Evolutionary conservation across 2,113 vertebrate genomes (phyloP), one percentile per base, ranked within the genome.

Genomic region (Lophura nycthemera): DNA sequence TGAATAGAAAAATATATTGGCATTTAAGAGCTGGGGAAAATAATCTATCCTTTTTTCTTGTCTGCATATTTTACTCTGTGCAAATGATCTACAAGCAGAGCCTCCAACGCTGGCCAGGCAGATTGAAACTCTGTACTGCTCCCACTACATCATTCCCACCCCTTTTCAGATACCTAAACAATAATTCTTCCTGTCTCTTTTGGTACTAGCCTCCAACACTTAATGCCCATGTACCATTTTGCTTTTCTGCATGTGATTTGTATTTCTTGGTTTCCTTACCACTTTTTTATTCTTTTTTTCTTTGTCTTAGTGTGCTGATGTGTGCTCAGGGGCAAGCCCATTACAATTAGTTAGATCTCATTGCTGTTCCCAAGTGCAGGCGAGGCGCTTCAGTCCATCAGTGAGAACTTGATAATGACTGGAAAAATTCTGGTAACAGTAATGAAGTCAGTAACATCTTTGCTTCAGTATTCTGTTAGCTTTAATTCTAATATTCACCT

Each of bases 1-100:
- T 86, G 30, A 61, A 21, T 50, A 29, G 43, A 71, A 88, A 96
- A 95, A 86, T 4, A 48, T 63, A 36, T 59, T 73, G 85, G 15
- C 32, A 24, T 80, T 91, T 59, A 89, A 40, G 38, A 71, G 3
- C 7, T n/a, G 42, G 20, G 36, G 63, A 36, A 76, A 92, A 87
- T 72, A 69, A n/a, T n/a, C 38, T 85, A 67, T 3, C 21, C 34
- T 5, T 86, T 87, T 84, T 32, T 29, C 40, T 50, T 66, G 15
- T 8, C 67, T 66, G 38, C 38, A 21, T 72, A 6, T 83, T 76
- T 34, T 73, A n/a, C 34, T 60, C 59, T 73, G 71, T 73, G 22
- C 14, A 83, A 73, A 70, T 1, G 5, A 40, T 47, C 56, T 36
- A 43, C 63, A 12, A 90, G 12, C 16, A 65, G 12, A 89, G 8